Evolutionary conservation across 1,140 invertebrate genomes (phyloP).

Genomic region (Pantala flavescens): DNA sequence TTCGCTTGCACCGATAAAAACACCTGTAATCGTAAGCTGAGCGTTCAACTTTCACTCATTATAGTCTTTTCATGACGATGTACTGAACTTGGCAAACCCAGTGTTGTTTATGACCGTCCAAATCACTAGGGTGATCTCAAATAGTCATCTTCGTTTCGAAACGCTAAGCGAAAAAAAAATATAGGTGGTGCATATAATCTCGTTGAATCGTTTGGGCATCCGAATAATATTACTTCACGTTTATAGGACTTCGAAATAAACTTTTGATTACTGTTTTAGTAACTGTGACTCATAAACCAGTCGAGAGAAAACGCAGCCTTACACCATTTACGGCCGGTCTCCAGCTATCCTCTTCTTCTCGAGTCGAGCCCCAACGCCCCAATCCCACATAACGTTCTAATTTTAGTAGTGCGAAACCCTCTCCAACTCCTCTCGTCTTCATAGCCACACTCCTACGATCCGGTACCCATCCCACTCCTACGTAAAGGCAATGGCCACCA

Average conservation of each 20-base stretch:
- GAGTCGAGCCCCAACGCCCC: slow-evolving; percentile 4
- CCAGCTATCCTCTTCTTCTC: not conserved
- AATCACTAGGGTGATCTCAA: too few species aligned
- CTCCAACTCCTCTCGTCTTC: not conserved
- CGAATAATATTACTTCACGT: too few species aligned
- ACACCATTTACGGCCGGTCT: not conserved
- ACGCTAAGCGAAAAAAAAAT: too few species aligned
- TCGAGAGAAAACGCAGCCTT: not conserved
- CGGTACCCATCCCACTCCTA: not conserved
- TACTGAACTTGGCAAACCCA: too few species aligned
- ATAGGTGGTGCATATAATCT: too few species aligned
- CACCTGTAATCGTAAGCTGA: too few species aligned
- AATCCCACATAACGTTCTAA: slow-evolving; percentile 6
- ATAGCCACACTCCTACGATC: slow-evolving; percentile 8
- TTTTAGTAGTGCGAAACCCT: slow-evolving; percentile 9
- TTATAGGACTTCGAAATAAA: not conserved
- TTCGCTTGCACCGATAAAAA: too few species aligned
- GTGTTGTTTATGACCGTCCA: too few species aligned
- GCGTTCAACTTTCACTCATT: too few species aligned
- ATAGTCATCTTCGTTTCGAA: too few species aligned
- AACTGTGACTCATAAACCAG: not conserved
- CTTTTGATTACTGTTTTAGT: not conserved
- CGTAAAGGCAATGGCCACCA: slow-evolving; percentile 3
- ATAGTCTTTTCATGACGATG: too few species aligned
- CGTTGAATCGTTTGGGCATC: too few species aligned